Evolutionary conservation across 2,888 invertebrate species (phyloP).

Genomic region (Priocnemis perturbator): DNA sequence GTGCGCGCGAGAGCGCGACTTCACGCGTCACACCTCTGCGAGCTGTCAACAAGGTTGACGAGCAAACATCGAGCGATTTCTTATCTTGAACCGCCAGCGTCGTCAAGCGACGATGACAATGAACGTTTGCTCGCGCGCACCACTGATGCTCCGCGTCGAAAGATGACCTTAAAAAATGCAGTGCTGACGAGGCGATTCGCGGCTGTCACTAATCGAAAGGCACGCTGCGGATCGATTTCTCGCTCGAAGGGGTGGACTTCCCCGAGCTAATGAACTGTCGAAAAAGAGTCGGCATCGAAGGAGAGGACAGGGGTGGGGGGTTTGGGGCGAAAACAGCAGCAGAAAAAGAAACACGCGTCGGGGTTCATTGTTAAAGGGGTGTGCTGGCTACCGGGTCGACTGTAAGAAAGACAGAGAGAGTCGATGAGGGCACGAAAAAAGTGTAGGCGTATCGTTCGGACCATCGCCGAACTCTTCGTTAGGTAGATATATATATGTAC

Average conservation of each 20-base stretch:
- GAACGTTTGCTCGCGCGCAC: slow-evolving; percentile 28
- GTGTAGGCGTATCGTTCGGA: slow-evolving; percentile 63
- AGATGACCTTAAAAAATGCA: slow-evolving; percentile 50
- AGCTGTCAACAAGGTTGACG: slow-evolving; percentile 48
- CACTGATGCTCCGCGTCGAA: slow-evolving; percentile 11
- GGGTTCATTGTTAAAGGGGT: neutral
- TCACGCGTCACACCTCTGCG: slow-evolving; percentile 18
- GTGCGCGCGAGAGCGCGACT: too few relatives aligned
- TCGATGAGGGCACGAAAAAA: slow-evolving; percentile 28
- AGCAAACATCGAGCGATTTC: slow-evolving; percentile 59
- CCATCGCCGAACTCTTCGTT: slow-evolving; percentile 18
- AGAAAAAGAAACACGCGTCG: slow-evolving; percentile 9
- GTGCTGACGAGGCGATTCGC: slow-evolving; percentile 36
- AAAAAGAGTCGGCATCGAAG: neutral
- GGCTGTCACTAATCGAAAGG: neutral
- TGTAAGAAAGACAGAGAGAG: slow-evolving; percentile 12
- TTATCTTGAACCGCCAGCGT: slow-evolving; percentile 55
- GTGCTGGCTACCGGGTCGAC: neutral
- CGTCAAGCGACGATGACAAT: slow-evolving; percentile 41
- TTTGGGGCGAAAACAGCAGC: neutral
- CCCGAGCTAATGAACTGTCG: neutral
- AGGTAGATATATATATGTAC: neutral
- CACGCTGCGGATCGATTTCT: slow-evolving; percentile 27
- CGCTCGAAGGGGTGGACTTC: neutral
- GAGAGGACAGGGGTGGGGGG: too few relatives aligned